Percentiles rank a stretch among this genome's conserved stretches.
Evolutionary conservation across 2,113 vertebrate genomes (phyloP).

Genomic region (Callionymus lyra): DNA sequence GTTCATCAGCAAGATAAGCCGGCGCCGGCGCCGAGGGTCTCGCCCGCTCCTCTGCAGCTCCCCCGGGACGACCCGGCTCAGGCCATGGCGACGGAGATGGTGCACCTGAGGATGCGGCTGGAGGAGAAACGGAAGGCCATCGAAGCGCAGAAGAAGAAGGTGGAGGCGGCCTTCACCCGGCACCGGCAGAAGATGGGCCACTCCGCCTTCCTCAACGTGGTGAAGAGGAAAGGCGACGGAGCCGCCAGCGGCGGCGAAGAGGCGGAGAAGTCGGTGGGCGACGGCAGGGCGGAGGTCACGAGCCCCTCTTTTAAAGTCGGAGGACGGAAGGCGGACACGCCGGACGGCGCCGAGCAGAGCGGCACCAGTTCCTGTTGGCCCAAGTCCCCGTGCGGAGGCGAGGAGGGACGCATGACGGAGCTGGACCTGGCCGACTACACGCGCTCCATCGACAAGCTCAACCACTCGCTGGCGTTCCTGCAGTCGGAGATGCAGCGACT

Average conservation of each 20-base stretch:
- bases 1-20: constrained; percentile 49
- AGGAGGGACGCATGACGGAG: constrained; percentile 64
- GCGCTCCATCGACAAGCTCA: constrained; percentile 90
- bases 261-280: constrained; percentile 61
- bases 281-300: constrained; percentile 29
- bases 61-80: constrained; percentile 80
- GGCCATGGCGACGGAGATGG: constrained; percentile 91
- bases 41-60: constrained; percentile 31
- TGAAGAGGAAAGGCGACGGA: constrained; percentile 84
- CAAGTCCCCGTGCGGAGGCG: constrained; percentile 65
- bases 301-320: constrained; percentile 44
- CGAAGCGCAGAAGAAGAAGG: constrained; percentile 95
- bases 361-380: constrained; percentile 40
- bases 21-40: constrained; percentile 4
- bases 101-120: constrained; percentile 86
- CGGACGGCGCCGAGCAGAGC: constrained; percentile 57
- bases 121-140: constrained; percentile 95
- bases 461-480: constrained; percentile 83
- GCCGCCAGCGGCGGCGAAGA: constrained; percentile 75
- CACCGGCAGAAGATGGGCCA: constrained; percentile 94
- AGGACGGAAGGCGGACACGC: constrained; percentile 49
- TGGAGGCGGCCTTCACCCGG: constrained; percentile 88
- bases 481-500: constrained; percentile 95
- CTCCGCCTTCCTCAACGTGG: constrained; percentile 88
- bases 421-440: constrained; percentile 88